Evolutionary conservation across 2,888 invertebrate species (phyloP).

Genomic region (Andrena dorsata): DNA sequence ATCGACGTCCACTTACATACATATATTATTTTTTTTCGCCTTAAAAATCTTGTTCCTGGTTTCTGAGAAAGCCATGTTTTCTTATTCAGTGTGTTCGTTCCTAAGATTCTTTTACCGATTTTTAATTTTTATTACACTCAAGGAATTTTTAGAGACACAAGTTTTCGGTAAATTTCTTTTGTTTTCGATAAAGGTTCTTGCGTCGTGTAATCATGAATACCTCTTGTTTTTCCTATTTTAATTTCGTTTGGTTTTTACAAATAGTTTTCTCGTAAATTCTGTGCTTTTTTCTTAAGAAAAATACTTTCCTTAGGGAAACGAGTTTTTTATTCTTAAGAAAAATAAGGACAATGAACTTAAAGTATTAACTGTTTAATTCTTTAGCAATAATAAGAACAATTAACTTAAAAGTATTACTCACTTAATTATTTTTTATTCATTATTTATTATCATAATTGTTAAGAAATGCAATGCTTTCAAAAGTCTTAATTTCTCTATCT

Average conservation of each 20-base stretch:
- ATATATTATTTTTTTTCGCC: not conserved
- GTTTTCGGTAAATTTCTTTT: not conserved
- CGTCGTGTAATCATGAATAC: not conserved
- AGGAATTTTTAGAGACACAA: conserved; percentile 11
- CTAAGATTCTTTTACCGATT: conserved; percentile 31
- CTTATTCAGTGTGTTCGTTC: conserved; percentile 39
- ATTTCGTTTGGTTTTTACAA: conserved; percentile 13
- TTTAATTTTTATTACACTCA: conserved; percentile 25
- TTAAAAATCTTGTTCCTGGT: conserved; percentile 3
- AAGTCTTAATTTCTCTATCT: conserved; percentile 2
- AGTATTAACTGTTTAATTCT: conserved; percentile 56
- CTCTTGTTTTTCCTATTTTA: not conserved
- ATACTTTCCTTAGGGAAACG: conserved; percentile 41
- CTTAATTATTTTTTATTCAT: conserved; percentile 52
- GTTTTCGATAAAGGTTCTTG: not conserved
- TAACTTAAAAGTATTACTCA: conserved; percentile 60
- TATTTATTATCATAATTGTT: conserved; percentile 55
- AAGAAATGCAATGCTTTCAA: conserved; percentile 15
- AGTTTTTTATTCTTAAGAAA: conserved; percentile 42
- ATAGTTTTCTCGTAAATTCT: conserved; percentile 29
- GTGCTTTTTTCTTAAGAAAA: conserved; percentile 17
- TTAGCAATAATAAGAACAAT: conserved; percentile 45
- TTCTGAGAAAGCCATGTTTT: conserved; percentile 13
- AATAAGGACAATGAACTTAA: conserved; percentile 49
- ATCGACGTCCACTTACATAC: conserved; percentile 34